phyloP scores from a whole-genome alignment of 2,113 vertebrate genomes.

The Hydrochoerus hydrochaeris region DNA sequence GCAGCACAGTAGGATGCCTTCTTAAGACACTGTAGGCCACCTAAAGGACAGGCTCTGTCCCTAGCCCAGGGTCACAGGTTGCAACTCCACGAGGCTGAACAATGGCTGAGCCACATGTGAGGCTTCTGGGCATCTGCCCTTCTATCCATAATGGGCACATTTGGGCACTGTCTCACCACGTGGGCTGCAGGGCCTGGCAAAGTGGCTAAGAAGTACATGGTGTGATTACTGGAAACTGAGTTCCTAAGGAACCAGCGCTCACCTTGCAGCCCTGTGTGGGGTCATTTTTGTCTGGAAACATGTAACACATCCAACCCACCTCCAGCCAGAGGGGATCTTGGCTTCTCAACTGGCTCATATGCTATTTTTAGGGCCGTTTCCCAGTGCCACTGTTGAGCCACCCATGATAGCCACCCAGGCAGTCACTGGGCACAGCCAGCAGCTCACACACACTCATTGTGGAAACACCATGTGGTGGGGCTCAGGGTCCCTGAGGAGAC shows the following conservation, averaged over 20 bases:
- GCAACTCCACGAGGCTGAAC: too few species aligned
- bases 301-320: not conserved
- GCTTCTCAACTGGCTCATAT: too few species aligned
- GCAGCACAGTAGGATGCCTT: fast-evolving
- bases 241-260: not conserved
- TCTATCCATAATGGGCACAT: fast-evolving
- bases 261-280: fast-evolving
- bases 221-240: not conserved
- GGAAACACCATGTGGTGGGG: not conserved
- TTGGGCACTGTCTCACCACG: fast-evolving
- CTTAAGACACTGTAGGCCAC: too few species aligned
- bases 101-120: not conserved
- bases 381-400: fast-evolving
- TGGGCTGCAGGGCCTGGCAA: not conserved
- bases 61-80: too few species aligned
- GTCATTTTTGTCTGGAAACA: not conserved
- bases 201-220: fast-evolving
- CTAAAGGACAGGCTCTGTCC: fast-evolving
- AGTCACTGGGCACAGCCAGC: not conserved
- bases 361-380: not conserved
- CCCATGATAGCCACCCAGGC: not conserved
- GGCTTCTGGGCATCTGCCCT: not conserved
- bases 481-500: not conserved
- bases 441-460: not conserved
- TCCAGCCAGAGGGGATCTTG: not conserved